phyloP scores from a whole-genome alignment of 2,888 invertebrate genomes.

The Yponomeuta evonymella region DNA sequence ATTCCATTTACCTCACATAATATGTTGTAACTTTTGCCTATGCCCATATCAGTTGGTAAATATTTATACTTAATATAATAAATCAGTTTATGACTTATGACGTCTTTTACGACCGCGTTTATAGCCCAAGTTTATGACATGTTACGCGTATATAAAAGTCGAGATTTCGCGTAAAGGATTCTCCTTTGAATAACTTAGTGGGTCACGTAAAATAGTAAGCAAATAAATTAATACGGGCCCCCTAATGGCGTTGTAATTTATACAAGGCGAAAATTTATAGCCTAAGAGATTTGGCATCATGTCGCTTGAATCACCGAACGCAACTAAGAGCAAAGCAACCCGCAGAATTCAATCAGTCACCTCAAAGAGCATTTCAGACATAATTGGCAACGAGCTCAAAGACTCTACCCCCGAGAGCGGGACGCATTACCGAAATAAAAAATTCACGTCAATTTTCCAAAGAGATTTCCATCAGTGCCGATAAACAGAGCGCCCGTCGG shows the following conservation, averaged over 20 bases:
- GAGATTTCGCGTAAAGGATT: slow-evolving; percentile 65
- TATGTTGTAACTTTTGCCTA: background rate
- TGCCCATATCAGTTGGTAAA: slow-evolving; percentile 34
- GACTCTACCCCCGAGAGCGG: slow-evolving; percentile 31
- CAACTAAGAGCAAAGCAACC: slow-evolving; percentile 34
- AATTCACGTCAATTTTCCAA: slow-evolving; percentile 61
- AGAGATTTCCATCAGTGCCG: slow-evolving; percentile 59
- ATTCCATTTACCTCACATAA: background rate
- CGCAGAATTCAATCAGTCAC: slow-evolving; percentile 58
- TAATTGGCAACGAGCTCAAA: slow-evolving; percentile 55
- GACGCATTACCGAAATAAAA: slow-evolving; percentile 69
- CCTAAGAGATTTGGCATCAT: background rate
- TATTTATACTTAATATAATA: slow-evolving; percentile 50
- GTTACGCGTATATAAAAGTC: slow-evolving; percentile 65
- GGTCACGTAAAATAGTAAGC: slow-evolving; percentile 30
- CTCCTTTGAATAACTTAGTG: slow-evolving; percentile 62
- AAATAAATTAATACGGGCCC: slow-evolving; percentile 14
- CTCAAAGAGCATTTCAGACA: slow-evolving; percentile 54
- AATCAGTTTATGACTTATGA: slow-evolving; percentile 42
- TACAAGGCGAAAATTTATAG: background rate
- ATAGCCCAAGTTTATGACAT: slow-evolving; percentile 61
- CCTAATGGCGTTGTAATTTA: background rate
- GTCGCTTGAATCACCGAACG: background rate
- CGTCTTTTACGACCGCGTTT: slow-evolving; percentile 61
- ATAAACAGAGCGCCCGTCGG: slow-evolving; percentile 37